Conservation (phyloP, 23 tunicate species). For the Halocynthia aurantium region DNA sequence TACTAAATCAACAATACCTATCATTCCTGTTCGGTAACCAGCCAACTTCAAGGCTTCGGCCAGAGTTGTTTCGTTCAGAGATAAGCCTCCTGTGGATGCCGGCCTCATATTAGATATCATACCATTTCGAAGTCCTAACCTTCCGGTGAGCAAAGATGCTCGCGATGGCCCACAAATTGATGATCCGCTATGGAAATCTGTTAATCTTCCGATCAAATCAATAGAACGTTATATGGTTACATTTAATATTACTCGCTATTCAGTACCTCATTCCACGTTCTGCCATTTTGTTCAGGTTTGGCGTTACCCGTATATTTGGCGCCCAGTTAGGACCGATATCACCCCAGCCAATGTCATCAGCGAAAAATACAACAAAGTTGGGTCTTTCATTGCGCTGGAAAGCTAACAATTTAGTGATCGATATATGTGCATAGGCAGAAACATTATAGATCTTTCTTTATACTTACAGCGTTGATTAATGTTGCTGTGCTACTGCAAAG, state of each 20-base stretch:
- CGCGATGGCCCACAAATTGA: constrained; percentile 79
- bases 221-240: background rate
- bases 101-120: constrained; percentile 45
- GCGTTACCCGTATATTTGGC: constrained; percentile 56
- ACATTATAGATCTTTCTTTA: too few species aligned
- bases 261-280: constrained; percentile 48
- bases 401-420: background rate
- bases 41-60: constrained; percentile 67
- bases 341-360: constrained; percentile 94
- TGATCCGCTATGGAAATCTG: constrained; percentile 80
- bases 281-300: constrained; percentile 64
- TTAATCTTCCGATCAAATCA: constrained; percentile 34
- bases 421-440: too few species aligned
- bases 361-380: constrained; percentile 73
- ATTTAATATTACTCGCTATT: background rate
- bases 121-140: constrained; percentile 74
- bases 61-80: constrained; percentile 68
- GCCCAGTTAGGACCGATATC: constrained; percentile 85
- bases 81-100: constrained; percentile 44
- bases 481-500: too few species aligned
- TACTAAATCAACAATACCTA: constrained; percentile 29
- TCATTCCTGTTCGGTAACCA: constrained; percentile 88
- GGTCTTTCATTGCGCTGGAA: constrained; percentile 23
- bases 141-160: constrained; percentile 73
- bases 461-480: too few species aligned